Percentiles rank a stretch among this genome's conserved stretches.
phyloP scores from a whole-genome alignment of 1,140 invertebrate genomes.

The Caligus rogercresseyi region DNA sequence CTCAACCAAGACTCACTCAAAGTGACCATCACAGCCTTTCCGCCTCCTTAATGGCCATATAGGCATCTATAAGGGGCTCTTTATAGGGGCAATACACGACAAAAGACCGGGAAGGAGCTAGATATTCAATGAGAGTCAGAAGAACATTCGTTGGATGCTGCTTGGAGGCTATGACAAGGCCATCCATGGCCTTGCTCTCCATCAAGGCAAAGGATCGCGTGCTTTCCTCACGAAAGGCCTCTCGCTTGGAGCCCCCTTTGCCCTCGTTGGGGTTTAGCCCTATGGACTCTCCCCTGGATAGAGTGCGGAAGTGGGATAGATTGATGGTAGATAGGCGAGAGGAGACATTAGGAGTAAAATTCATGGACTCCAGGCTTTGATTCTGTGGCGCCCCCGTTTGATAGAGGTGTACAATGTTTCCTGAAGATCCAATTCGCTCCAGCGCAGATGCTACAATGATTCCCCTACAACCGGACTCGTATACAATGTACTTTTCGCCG shows the following conservation, averaged over 20 bases:
- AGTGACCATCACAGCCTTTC: constrained; percentile 50
- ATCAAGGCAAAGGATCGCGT: constrained; percentile 10
- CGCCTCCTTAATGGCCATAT: constrained; percentile 46
- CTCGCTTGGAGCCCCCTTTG: background rate
- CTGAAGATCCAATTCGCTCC: constrained; percentile 41
- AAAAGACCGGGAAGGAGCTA: constrained; percentile 58
- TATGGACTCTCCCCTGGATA: constrained; percentile 1
- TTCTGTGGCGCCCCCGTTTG: constrained; percentile 21
- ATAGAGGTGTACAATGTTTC: constrained; percentile 51
- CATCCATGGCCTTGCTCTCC: constrained; percentile 41
- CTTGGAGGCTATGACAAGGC: constrained; percentile 55
- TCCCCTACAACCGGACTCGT: constrained; percentile 68
- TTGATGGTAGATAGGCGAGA: constrained; percentile 1
- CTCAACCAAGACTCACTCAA: constrained; percentile 69
- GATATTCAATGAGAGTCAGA: constrained; percentile 47
- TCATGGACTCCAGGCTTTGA: constrained; percentile 27
- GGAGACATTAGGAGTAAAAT: constrained; percentile 26
- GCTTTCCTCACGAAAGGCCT: constrained; percentile 1
- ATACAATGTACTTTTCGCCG: constrained; percentile 59
- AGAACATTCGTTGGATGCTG: constrained; percentile 65
- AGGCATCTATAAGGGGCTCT: constrained; percentile 55
- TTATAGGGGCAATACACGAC: constrained; percentile 57
- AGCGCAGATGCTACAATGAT: constrained; percentile 61
- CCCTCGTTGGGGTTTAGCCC: background rate
- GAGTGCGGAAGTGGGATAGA: constrained; percentile 11